These are phyloP conservation scores for Clinocottus analis DNA, from an alignment of 2,113 vertebrate genomes.

Conservation along the genomic window DNA sequence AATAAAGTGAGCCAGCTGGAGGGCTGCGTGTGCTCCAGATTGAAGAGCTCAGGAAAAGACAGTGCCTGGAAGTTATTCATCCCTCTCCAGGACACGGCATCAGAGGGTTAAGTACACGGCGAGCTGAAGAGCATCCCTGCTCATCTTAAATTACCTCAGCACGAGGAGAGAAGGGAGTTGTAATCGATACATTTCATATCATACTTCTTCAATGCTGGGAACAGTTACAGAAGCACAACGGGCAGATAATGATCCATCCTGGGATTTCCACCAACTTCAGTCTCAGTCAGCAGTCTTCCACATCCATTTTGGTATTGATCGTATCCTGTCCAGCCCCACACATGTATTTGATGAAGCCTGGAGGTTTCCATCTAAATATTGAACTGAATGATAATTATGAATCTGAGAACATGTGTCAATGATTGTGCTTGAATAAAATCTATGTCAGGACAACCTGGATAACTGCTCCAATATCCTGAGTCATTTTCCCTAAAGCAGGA, in stretches of 20 bases:
- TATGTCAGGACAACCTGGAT: slow-evolving; percentile 9
- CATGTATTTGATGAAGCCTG: slow-evolving; percentile 10
- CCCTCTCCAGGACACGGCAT: slow-evolving; percentile 37
- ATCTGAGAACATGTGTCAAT: background rate
- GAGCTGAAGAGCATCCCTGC: slow-evolving; percentile 13
- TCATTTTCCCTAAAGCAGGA: background rate
- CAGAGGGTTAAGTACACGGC: slow-evolving; percentile 25
- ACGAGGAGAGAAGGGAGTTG: slow-evolving; percentile 8
- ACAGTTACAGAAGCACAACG: slow-evolving; percentile 20
- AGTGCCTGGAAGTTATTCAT: slow-evolving; percentile 20
- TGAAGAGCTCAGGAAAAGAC: slow-evolving; percentile 58
- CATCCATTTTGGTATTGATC: slow-evolving; percentile 37
- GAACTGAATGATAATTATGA: background rate
- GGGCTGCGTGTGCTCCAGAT: slow-evolving; percentile 57
- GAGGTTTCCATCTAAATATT: slow-evolving; percentile 7
- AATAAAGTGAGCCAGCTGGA: slow-evolving; percentile 65
- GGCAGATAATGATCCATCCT: slow-evolving; percentile 53
- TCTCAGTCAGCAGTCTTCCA: slow-evolving; percentile 33
- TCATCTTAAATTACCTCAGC: slow-evolving; percentile 35
- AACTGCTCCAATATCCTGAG: slow-evolving; percentile 3
- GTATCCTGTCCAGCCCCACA: background rate
- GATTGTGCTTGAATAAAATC: background rate
- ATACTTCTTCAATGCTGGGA: slow-evolving; percentile 25
- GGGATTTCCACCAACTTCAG: slow-evolving; percentile 52
- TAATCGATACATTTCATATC: slow-evolving; percentile 67